Conservation (phyloP, 2,888 invertebrate genomes). For the Adineta ricciae region DNA sequence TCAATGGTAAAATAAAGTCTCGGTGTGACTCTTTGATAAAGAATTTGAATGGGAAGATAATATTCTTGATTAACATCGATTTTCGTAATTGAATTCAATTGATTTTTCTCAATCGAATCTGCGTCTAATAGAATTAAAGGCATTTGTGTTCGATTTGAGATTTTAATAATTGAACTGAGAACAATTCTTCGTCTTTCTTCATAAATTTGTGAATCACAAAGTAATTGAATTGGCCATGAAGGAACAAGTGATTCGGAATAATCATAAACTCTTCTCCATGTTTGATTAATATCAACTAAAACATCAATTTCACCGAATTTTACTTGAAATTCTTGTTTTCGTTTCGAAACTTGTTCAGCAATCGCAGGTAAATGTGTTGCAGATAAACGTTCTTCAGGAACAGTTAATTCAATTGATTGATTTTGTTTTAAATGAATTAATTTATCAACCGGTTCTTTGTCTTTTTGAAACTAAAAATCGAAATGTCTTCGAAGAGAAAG, state of each 20-base stretch:
- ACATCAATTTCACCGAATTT: background rate
- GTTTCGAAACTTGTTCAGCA: background rate
- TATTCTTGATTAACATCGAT: background rate
- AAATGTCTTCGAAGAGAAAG: too few relatives aligned
- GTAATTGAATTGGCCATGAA: background rate
- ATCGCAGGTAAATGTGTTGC: background rate
- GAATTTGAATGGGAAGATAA: background rate
- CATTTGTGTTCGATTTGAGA: background rate
- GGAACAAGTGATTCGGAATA: background rate
- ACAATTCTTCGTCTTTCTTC: background rate
- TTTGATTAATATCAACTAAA: background rate
- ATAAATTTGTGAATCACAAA: background rate
- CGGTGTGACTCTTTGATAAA: background rate
- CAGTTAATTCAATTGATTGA: background rate
- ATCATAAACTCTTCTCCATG: background rate
- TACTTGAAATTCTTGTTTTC: background rate
- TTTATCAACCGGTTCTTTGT: background rate
- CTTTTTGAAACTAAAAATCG: background rate
- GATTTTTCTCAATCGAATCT: background rate
- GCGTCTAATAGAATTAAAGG: background rate
- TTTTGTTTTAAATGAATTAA: background rate
- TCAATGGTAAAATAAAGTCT: background rate
- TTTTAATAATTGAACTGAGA: slow-evolving; percentile 4
- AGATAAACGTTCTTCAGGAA: background rate
- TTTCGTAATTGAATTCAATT: background rate